phyloP scores from a whole-genome alignment of 2,888 invertebrate species.

The Trisateles emortualis region DNA sequence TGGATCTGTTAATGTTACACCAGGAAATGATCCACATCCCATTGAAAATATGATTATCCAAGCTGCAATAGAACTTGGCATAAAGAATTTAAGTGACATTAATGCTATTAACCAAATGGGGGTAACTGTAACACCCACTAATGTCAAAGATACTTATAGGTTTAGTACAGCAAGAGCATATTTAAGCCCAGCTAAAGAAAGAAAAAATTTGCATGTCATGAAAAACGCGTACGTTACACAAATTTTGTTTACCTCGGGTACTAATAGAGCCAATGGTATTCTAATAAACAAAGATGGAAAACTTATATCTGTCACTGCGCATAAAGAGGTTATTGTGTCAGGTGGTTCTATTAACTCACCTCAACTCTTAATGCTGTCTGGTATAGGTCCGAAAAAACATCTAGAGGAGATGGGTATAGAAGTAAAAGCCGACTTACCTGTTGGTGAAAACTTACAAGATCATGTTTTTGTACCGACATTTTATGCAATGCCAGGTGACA shows the following conservation, averaged over 20 bases:
- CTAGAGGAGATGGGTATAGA: conserved; percentile 69
- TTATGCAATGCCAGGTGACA: conserved; percentile 63
- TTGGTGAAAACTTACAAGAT: conserved; percentile 85
- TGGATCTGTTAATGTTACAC: conserved; percentile 68
- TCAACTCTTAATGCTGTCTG: conserved; percentile 82
- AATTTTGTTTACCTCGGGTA: conserved; percentile 80
- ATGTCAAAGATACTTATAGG: conserved; percentile 76
- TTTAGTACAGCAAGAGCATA: conserved; percentile 86
- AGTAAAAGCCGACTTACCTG: conserved; percentile 75
- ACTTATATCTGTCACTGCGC: conserved; percentile 65
- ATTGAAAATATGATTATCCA: conserved; percentile 64
- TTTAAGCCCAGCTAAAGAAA: conserved; percentile 68
- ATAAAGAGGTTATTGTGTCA: conserved; percentile 83
- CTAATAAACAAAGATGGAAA: conserved; percentile 66
- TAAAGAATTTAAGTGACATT: conserved; percentile 63
- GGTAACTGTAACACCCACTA: conserved; percentile 73
- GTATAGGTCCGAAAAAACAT: conserved; percentile 80
- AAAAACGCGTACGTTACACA: conserved; percentile 85
- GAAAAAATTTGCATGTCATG: conserved; percentile 76
- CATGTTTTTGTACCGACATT: conserved; percentile 74
- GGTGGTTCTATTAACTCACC: conserved; percentile 84
- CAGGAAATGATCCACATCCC: conserved; percentile 49
- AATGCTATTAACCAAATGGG: conserved; percentile 82
- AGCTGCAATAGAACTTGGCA: conserved; percentile 78
- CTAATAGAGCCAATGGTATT: conserved; percentile 76